A percentile compares a stretch with the other conserved stretches of the same genome.
phyloP scores from a whole-genome alignment of 1,140 invertebrate genomes.

The Drosophila trapezifrons region DNA sequence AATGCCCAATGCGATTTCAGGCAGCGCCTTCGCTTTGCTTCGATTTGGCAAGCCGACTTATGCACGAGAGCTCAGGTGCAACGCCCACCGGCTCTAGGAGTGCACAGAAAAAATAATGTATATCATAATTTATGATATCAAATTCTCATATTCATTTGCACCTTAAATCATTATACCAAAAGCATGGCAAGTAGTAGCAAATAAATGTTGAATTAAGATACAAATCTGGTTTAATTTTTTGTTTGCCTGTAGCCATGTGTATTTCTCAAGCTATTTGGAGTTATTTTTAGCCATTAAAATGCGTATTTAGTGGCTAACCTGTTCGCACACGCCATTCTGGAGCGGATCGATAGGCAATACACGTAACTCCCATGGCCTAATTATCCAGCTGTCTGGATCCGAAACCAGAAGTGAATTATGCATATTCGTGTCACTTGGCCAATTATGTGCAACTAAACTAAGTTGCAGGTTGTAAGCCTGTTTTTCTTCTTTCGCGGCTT shows the following conservation, averaged over 20 bases:
- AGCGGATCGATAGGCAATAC: conserved; percentile 1
- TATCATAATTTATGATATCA: background rate
- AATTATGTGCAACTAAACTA: conserved; percentile 34
- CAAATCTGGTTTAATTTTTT: background rate
- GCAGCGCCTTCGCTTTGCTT: conserved; percentile 31
- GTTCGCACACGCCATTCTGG: conserved; percentile 16
- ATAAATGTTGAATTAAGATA: background rate
- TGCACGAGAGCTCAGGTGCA: conserved; percentile 20
- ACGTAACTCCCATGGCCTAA: conserved; percentile 20
- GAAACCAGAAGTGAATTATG: conserved; percentile 36
- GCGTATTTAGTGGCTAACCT: background rate
- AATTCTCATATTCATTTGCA: conserved; percentile 2
- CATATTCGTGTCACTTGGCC: conserved; percentile 13
- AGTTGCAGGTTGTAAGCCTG: background rate
- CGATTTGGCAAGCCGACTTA: conserved; percentile 41
- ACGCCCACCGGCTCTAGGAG: conserved; percentile 35
- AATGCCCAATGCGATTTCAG: conserved; percentile 36
- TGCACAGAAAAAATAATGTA: conserved; percentile 3
- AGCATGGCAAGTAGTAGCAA: background rate
- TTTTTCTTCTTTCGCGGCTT: conserved; percentile 9
- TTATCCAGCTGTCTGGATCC: conserved; percentile 10
- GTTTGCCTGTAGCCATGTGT: conserved; percentile 1
- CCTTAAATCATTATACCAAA: background rate
- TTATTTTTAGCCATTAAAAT: conserved; percentile 40
- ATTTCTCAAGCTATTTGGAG: conserved; percentile 28